Base-by-base conservation (phyloP, 2,797 vertebrate species). In the Rhabdophis nuchalis region DNA sequence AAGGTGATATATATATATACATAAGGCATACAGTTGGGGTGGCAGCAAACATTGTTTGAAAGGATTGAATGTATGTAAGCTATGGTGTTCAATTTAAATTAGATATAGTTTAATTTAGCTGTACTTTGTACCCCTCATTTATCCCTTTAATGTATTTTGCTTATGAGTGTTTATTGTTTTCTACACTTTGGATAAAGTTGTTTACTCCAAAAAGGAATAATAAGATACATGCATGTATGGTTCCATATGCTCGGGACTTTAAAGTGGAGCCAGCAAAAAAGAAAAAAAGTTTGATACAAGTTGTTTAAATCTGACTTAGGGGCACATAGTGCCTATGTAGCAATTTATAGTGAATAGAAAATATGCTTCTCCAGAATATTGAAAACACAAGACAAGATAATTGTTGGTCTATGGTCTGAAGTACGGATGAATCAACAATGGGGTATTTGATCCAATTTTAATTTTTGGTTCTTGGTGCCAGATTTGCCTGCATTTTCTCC, bases 381-480 rank as follows among this genome's bases (percentile, higher is more conserved):
- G 56, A 61, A 86, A 85, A 87, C 20, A 32, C 52, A 77, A 32
- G 91, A 89, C 58, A 92, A 88, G 56, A 86, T n/a, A 25, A 91
- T 60, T 25, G 16, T 87, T 27, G n/a, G 25, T 56, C 10, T n/a
- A 56, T 27, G 52, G 68, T 11, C 12, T 90, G 46, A 88, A 32
- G 18, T 82, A 85, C 5, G 50, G 89, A 88, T 54, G 87, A 58
- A 82, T 16, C 72, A 85, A 85, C 68, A 87, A 85, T 27, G 32
- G 64, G 52, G 61, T 90, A 88, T 58, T 87, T 91, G 50, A 95
- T 87, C 36, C 91, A 89, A 92, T 18, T 50, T 77, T 36, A 93
- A 90, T 77, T 95, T 92, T 93, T 54, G 0, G 0, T 61, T 93
- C 72, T 87, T 72, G 60, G 54, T 64, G 91, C 68, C 91, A 95